Evolutionary conservation across 1,140 invertebrate genomes (phyloP).

Genomic region (Luehdorfia chinensis): DNA sequence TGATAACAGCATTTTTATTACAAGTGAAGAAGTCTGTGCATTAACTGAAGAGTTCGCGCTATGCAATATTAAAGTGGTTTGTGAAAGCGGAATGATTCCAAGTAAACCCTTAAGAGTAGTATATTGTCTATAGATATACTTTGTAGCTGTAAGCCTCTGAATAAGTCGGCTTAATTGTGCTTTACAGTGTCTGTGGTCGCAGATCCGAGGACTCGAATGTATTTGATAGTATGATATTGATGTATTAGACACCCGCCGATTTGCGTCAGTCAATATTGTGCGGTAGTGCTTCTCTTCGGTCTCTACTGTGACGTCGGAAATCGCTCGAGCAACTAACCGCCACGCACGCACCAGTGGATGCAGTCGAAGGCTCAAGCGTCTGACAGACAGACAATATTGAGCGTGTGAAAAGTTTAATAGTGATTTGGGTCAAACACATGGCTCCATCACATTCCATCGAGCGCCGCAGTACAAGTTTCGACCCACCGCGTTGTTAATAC

Average conservation of each 20-base stretch:
- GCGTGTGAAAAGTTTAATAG: constrained; percentile 17
- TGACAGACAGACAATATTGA: constrained; percentile 1
- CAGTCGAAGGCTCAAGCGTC: neutral
- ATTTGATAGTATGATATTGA: constrained; percentile 18
- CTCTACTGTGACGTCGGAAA: constrained; percentile 22
- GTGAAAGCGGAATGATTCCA: constrained; percentile 10
- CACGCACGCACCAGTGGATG: neutral
- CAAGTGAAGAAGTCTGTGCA: constrained; percentile 1
- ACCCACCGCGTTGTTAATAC: constrained; percentile 21
- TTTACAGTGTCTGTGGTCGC: constrained; percentile 14
- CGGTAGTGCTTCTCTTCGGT: constrained; percentile 29
- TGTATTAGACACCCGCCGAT: constrained; percentile 37
- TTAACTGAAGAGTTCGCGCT: constrained; percentile 11
- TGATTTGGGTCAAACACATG: too few species aligned
- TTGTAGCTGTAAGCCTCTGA: constrained; percentile 11
- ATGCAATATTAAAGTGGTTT: constrained; percentile 7
- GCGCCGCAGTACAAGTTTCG: constrained; percentile 29
- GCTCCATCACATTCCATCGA: constrained; percentile 44
- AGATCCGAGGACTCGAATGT: constrained; percentile 22
- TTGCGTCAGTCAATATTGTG: constrained; percentile 32
- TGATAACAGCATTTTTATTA: too few species aligned
- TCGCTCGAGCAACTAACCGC: neutral
- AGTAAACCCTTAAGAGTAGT: constrained; percentile 7
- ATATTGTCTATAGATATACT: constrained; percentile 7
- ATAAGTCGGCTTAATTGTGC: constrained; percentile 7